A percentile compares a stretch with the other conserved stretches of the same genome.
Evolutionary conservation across 53 echinoderm and acorn worm species (phyloP).

Genomic region (Apostichopus leukothele): DNA sequence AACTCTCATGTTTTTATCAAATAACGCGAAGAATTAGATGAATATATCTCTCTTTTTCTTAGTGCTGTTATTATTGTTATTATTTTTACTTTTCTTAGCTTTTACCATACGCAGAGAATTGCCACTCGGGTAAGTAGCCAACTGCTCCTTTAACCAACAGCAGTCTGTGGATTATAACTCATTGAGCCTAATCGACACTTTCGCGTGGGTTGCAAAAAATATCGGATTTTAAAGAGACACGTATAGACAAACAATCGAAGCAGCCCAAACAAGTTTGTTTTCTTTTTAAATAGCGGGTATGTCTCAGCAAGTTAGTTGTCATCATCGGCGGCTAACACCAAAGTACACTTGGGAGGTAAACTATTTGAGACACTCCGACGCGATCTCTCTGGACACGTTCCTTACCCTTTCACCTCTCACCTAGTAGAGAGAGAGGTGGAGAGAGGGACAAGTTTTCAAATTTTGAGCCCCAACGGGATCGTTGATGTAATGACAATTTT

Average conservation of each 20-base stretch:
- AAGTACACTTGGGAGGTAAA: background rate
- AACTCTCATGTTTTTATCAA: too few species aligned
- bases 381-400: background rate
- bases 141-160: background rate
- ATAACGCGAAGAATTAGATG: too few species aligned
- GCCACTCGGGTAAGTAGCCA: too few species aligned
- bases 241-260: slow-evolving; percentile 10
- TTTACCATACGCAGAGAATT: too few species aligned
- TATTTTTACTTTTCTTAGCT: too few species aligned
- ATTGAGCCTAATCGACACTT: background rate
- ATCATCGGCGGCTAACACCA: slow-evolving; percentile 25
- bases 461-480: too few species aligned
- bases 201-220: slow-evolving; percentile 35
- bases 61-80: too few species aligned
- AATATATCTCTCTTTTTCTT: too few species aligned
- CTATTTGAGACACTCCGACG: background rate
- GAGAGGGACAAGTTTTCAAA: too few species aligned
- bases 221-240: slow-evolving; percentile 13
- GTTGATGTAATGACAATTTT: too few species aligned
- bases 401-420: slow-evolving; percentile 29
- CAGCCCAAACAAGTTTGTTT: slow-evolving; percentile 31
- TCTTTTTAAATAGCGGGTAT: slow-evolving; percentile 22
- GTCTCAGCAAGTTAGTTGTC: background rate
- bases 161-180: background rate
- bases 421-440: background rate